A percentile compares a stretch with the other conserved stretches of the same genome.
Evolutionary conservation across 1,140 invertebrate species (phyloP).

Genomic region (Sogatella furcifera): DNA sequence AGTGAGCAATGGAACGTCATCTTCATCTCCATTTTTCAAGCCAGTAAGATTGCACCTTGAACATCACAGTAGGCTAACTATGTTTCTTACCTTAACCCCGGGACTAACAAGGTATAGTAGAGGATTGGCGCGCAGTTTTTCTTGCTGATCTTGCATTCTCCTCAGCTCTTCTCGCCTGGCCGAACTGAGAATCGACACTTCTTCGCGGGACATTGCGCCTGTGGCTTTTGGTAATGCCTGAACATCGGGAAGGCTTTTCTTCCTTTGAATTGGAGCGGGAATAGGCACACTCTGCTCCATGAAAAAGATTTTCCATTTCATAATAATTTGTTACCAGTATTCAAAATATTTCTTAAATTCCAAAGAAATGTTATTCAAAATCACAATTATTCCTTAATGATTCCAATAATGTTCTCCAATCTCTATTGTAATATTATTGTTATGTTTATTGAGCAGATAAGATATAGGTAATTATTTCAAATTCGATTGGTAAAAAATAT

Average conservation of each 20-base stretch:
- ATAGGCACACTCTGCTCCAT: slow-evolving; percentile 51
- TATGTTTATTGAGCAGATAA: too few species aligned
- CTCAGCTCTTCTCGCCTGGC: slow-evolving; percentile 87
- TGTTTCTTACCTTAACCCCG: slow-evolving; percentile 78
- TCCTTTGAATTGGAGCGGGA: slow-evolving; percentile 63
- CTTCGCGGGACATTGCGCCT: slow-evolving; percentile 81
- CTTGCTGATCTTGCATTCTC: slow-evolving; percentile 80
- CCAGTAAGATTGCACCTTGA: too few species aligned
- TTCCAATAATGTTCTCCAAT: too few species aligned
- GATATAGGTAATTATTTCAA: too few species aligned
- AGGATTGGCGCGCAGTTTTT: slow-evolving; percentile 85
- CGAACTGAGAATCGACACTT: slow-evolving; percentile 86
- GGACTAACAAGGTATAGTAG: slow-evolving; percentile 91
- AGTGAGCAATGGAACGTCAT: too few species aligned
- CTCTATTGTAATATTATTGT: too few species aligned
- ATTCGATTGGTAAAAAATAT: too few species aligned
- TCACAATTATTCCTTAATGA: too few species aligned
- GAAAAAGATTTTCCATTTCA: neutral
- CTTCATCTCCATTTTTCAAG: too few species aligned
- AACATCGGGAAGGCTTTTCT: slow-evolving; percentile 92
- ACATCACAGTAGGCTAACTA: neutral
- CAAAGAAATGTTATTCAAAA: too few species aligned
- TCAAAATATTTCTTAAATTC: too few species aligned
- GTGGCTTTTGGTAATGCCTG: slow-evolving; percentile 64
- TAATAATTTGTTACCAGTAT: too few species aligned